Conservation (phyloP, 2,797 vertebrate genomes). For the Acomys russatus region DNA sequence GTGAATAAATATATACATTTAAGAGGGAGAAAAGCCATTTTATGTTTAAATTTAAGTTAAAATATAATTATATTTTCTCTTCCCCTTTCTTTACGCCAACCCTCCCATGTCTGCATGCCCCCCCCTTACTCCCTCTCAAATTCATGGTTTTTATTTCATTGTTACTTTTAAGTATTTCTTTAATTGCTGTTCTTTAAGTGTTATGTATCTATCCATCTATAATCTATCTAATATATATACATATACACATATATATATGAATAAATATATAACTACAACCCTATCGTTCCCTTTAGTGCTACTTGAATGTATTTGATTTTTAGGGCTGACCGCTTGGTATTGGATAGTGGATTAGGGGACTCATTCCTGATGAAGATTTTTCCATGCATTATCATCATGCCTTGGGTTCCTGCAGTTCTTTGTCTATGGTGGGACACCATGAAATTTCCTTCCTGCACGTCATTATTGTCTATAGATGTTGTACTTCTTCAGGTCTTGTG, state of each 20-base stretch:
- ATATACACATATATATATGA: background rate
- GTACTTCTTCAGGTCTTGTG: background rate
- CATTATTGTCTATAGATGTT: background rate
- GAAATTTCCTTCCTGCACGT: background rate
- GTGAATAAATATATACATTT: no score
- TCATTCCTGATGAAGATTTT: background rate
- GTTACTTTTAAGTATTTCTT: background rate
- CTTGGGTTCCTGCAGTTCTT: background rate
- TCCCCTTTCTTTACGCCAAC: background rate
- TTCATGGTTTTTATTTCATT: background rate
- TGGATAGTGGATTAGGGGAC: background rate
- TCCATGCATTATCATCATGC: no score
- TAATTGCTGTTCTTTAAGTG: background rate
- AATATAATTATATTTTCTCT: background rate
- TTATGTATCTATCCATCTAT: background rate
- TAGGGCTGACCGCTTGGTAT: background rate
- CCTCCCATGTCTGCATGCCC: background rate
- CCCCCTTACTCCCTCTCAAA: background rate
- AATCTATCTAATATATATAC: background rate
- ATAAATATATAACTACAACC: background rate
- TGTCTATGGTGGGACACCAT: background rate
- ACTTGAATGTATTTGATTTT: background rate
- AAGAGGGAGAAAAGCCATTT: background rate
- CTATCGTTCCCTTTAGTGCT: background rate
- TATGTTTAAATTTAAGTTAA: background rate